Conservation (phyloP, 2,888 invertebrate genomes). For the Heliconius sara region DNA sequence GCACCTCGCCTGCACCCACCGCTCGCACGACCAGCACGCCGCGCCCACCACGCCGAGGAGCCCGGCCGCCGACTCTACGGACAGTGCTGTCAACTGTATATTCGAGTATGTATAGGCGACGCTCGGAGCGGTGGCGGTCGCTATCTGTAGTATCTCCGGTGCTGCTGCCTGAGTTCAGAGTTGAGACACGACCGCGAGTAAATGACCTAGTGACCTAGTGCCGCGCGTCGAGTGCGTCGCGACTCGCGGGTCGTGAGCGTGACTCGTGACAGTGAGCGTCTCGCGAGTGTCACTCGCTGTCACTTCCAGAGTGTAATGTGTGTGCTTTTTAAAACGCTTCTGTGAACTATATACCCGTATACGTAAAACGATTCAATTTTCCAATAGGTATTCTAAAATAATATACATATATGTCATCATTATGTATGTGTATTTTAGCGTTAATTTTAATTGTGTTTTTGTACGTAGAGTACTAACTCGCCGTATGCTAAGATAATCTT, state of each 20-base stretch:
- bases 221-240: background rate
- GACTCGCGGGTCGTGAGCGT: background rate
- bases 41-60: conserved; percentile 11
- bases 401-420: background rate
- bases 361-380: background rate
- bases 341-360: background rate
- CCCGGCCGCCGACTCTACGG: conserved; percentile 12
- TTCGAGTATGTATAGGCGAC: conserved; percentile 30
- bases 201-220: conserved; percentile 31
- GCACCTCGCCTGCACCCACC: conserved; percentile 29
- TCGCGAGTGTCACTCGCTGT: conserved; percentile 19
- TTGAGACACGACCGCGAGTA: background rate
- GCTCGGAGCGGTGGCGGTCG: background rate
- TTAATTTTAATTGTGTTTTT: background rate
- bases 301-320: conserved; percentile 4
- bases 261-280: conserved; percentile 3
- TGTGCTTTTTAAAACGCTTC: background rate
- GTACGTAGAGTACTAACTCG: background rate
- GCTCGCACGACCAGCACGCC: conserved; percentile 8
- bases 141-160: background rate
- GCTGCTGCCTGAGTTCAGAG: background rate
- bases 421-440: background rate
- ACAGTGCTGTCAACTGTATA: conserved; percentile 29
- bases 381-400: background rate
- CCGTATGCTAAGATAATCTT: background rate